phyloP scores from a whole-genome alignment of 1,140 invertebrate genomes.

The Phymorhynchus buccinoides region DNA sequence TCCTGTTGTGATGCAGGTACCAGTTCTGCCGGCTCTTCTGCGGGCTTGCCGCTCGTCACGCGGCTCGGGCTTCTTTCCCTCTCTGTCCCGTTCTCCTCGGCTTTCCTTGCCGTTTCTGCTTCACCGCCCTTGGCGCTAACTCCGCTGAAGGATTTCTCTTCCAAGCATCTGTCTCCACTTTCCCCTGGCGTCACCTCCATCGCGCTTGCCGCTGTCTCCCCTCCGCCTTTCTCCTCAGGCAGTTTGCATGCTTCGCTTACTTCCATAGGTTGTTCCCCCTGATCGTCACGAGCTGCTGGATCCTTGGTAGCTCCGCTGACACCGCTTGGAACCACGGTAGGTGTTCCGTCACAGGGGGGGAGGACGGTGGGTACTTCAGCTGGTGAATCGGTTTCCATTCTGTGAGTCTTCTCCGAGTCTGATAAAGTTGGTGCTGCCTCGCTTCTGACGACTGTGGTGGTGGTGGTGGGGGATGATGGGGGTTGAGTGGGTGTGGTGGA shows the following conservation, averaged over 20 bases:
- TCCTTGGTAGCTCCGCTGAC: not conserved
- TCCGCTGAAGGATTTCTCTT: not conserved
- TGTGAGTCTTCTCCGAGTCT: not conserved
- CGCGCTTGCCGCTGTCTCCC: not conserved
- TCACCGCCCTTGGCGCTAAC: not conserved
- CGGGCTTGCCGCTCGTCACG: not conserved
- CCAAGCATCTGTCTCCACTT: not conserved
- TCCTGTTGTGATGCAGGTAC: not conserved
- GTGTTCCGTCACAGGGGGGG: not conserved
- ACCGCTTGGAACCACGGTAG: not conserved
- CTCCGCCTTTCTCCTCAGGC: not conserved
- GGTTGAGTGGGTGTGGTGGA: not conserved
- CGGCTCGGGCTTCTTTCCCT: not conserved
- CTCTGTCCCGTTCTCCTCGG: not conserved
- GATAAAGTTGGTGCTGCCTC: not conserved
- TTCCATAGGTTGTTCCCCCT: conserved; percentile 20
- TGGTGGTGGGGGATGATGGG: not conserved
- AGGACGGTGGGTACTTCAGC: not conserved
- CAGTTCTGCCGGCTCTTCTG: not conserved
- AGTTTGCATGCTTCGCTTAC: not conserved
- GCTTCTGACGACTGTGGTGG: not conserved
- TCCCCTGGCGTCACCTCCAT: not conserved
- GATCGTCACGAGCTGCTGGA: not conserved
- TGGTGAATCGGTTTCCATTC: not conserved
- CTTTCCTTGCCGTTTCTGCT: not conserved